Percentiles rank a stretch among this genome's conserved stretches.
Conservation (phyloP, 2,888 invertebrate species). For the Melinopterus prodromus region DNA sequence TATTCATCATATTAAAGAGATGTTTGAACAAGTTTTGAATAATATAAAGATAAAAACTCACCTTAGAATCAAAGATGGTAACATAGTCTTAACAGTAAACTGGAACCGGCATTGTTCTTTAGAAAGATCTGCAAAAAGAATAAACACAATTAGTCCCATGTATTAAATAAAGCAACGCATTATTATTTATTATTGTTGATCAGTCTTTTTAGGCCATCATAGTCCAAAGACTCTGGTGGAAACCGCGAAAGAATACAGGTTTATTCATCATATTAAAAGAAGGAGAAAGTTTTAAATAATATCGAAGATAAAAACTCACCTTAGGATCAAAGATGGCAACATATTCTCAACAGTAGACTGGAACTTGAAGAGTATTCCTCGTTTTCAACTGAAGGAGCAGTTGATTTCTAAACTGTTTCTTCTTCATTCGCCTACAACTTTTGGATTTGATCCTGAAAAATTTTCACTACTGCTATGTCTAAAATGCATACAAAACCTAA, state of each 20-base stretch:
- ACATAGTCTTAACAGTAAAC: too few species aligned
- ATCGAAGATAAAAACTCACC: neutral
- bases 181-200: constrained; percentile 10
- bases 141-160: neutral
- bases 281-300: too few species aligned
- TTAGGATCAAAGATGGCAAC: neutral
- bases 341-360: too few species aligned
- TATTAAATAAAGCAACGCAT: neutral
- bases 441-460: too few species aligned
- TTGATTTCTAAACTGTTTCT: too few species aligned
- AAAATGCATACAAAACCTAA: too few species aligned
- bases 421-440: too few species aligned
- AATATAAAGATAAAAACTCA: neutral
- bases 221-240: constrained; percentile 66
- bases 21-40: too few species aligned
- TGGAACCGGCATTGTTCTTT: too few species aligned
- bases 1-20: constrained; percentile 61
- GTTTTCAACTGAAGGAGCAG: too few species aligned
- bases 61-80: neutral
- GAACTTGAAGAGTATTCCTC: too few species aligned
- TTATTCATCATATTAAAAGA: constrained; percentile 61
- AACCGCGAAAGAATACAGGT: constrained; percentile 73
- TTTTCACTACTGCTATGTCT: too few species aligned
- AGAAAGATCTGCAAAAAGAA: constrained; percentile 6
- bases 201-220: constrained; percentile 47